Evolutionary conservation across 2,888 invertebrate genomes (phyloP).

Genomic region (Latrodectus elegans): DNA sequence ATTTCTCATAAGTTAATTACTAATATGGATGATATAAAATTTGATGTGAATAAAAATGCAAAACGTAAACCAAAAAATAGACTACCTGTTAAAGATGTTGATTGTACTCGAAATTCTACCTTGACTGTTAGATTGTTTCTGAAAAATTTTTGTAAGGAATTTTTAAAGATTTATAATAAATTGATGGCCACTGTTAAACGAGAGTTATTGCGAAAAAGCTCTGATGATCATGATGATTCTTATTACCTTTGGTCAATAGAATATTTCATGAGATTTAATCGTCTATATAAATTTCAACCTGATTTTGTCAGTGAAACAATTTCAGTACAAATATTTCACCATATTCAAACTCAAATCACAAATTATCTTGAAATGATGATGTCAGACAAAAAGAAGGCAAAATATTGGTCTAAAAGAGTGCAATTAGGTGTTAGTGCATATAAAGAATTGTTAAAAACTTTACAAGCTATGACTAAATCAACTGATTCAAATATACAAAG

Average conservation of each 20-base stretch:
- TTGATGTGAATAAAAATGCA: constrained; percentile 84
- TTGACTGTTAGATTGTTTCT: constrained; percentile 90
- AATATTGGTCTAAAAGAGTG: constrained; percentile 85
- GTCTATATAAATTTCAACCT: constrained; percentile 88
- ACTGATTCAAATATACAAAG: constrained; percentile 83
- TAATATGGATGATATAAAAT: constrained; percentile 85
- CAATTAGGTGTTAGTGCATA: constrained; percentile 87
- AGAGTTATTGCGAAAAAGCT: constrained; percentile 76
- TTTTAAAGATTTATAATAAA: constrained; percentile 93
- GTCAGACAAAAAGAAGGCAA: constrained; percentile 88
- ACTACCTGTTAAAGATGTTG: constrained; percentile 81
- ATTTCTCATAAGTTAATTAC: constrained; percentile 91
- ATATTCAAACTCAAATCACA: constrained; percentile 94
- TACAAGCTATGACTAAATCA: constrained; percentile 87
- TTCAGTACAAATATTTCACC: constrained; percentile 92
- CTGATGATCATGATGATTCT: constrained; percentile 90
- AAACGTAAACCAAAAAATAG: constrained; percentile 86
- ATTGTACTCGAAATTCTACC: constrained; percentile 83
- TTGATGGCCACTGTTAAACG: constrained; percentile 92
- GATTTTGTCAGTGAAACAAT: constrained; percentile 95
- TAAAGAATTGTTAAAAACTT: constrained; percentile 88
- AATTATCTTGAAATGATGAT: constrained; percentile 86
- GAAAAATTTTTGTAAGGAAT: constrained; percentile 95
- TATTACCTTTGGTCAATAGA: constrained; percentile 95
- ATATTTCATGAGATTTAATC: constrained; percentile 98